Conservation (phyloP, 2,888 invertebrate genomes). For the Drosophila austrosaltans region DNA sequence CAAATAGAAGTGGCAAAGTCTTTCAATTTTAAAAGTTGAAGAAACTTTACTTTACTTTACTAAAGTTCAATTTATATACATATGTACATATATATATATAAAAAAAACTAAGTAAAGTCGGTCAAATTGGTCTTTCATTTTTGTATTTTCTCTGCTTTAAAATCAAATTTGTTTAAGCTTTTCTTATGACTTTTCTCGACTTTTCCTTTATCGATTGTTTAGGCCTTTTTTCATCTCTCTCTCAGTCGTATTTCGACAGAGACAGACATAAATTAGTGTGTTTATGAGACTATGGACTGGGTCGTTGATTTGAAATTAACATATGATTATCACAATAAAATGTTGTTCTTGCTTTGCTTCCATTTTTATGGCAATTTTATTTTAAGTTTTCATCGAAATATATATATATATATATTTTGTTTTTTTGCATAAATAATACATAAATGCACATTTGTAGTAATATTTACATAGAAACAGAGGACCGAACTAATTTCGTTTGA, state of each 20-base stretch:
- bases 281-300: slow-evolving; percentile 55
- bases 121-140: not conserved
- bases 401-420: slow-evolving; percentile 26
- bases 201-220: slow-evolving; percentile 6
- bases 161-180: not conserved
- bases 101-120: not conserved
- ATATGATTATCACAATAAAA: slow-evolving; percentile 71
- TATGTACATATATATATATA: not conserved
- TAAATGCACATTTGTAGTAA: slow-evolving; percentile 65
- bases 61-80: not conserved
- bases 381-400: slow-evolving; percentile 37
- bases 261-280: slow-evolving; percentile 63
- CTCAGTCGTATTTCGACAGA: slow-evolving; percentile 17
- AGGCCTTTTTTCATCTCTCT: slow-evolving; percentile 4
- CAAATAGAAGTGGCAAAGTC: slow-evolving; percentile 7
- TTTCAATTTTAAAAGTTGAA: not conserved
- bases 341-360: slow-evolving; percentile 59
- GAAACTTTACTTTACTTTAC: slow-evolving; percentile 1
- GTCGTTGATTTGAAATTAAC: slow-evolving; percentile 68
- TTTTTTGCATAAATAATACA: slow-evolving; percentile 66
- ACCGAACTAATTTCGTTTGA: not conserved
- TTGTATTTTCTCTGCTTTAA: not conserved
- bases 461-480: slow-evolving; percentile 58
- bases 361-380: slow-evolving; percentile 66
- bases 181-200: slow-evolving; percentile 4